A percentile compares a stretch with the other conserved stretches of the same genome.
Evolutionary conservation across 2,797 vertebrate genomes (phyloP).

Genomic region (Coluber constrictor): DNA sequence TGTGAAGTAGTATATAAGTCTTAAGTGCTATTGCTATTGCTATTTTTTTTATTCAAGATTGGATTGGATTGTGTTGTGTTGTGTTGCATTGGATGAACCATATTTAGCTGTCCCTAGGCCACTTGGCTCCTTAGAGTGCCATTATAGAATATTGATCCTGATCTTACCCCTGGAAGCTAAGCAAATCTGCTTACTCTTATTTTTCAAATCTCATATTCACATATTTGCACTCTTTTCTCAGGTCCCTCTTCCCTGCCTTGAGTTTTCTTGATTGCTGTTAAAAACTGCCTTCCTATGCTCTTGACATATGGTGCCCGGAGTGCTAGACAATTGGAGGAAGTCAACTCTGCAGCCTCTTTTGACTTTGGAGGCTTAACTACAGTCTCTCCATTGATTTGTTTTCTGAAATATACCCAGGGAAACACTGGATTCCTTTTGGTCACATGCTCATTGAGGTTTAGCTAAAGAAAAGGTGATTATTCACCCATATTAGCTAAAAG

Average conservation of each 20-base stretch:
- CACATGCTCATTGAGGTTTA: background rate
- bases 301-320: background rate
- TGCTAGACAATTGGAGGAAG: background rate
- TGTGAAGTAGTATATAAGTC: too few species aligned
- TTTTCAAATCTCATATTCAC: background rate
- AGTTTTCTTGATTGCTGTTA: background rate
- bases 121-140: background rate
- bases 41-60: background rate
- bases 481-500: background rate
- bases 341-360: background rate
- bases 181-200: background rate
- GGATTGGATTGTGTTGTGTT: background rate
- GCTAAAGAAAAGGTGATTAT: background rate
- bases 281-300: background rate
- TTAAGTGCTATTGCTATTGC: too few species aligned
- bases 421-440: rapidly evolving
- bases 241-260: background rate
- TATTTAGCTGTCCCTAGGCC: background rate
- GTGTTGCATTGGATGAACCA: background rate
- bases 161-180: background rate
- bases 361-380: background rate
- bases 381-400: background rate
- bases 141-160: background rate
- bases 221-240: background rate
- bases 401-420: background rate